Percentiles rank a stretch among this genome's conserved stretches.
Evolutionary conservation across 2,797 vertebrate species (phyloP).

Genomic region (Halcyon smyrnensis): DNA sequence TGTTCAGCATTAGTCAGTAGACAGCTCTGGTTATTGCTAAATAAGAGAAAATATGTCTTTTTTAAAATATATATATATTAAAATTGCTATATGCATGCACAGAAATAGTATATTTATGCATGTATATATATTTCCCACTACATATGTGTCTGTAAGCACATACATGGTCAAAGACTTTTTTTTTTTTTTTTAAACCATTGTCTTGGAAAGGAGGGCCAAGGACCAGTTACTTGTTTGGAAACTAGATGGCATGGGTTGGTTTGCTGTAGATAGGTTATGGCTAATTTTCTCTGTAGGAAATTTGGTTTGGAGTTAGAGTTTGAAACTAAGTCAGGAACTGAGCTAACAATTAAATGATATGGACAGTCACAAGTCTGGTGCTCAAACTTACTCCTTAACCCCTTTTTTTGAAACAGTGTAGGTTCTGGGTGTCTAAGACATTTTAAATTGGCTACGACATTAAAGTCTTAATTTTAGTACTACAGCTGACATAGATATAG

Average conservation of each 20-base stretch:
- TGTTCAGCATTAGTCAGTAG: neutral
- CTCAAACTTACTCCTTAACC: neutral
- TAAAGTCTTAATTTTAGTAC: neutral
- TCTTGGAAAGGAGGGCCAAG: neutral
- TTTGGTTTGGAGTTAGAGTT: neutral
- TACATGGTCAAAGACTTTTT: neutral
- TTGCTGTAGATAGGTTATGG: neutral
- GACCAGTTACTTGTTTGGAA: neutral
- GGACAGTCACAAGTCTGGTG: neutral
- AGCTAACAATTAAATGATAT: neutral
- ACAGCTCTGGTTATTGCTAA: neutral
- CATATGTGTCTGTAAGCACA: neutral
- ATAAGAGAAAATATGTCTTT: neutral
- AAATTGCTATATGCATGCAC: neutral
- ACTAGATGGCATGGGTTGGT: neutral
- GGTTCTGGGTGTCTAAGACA: neutral
- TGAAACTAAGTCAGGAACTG: neutral
- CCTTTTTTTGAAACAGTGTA: neutral
- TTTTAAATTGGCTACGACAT: neutral
- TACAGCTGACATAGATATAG: neutral
- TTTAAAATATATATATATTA: neutral
- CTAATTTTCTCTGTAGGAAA: neutral
- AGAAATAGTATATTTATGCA: neutral
- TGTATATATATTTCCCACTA: neutral
- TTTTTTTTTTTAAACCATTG: accelerated